Evolutionary conservation across 2,113 vertebrate species (phyloP), one percentile per base, ranked within the genome.

Genomic region (Podilymbus podiceps): DNA sequence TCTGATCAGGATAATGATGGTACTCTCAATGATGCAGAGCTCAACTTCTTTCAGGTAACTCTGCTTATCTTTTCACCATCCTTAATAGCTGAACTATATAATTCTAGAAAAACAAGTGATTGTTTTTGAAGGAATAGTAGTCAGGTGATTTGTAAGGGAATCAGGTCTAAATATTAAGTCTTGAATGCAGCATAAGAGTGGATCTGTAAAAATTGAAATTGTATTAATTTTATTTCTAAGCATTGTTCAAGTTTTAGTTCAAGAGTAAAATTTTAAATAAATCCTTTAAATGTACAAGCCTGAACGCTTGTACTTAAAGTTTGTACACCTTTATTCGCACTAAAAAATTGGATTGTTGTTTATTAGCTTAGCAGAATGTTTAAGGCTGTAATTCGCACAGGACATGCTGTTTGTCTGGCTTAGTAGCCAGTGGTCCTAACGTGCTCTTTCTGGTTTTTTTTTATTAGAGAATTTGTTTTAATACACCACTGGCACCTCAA

Each of bases 1-100:
- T 99, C 99, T 30, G 99, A 99, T 97, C 98, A 99, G 95, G 99
- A 99, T 98, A 99, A 99, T 28, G 99, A 99, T 47, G 99, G 99
- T 35, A 98, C 99, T 77, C 98, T 99, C n/a, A 99, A 99, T 27
- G 99, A 99, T 98, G 98, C 98, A 30, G 99, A 99, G 94, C 99
- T 99, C 85, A 99, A 99, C 97, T 99, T 99, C 97, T 99, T 99
- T 96, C 99, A 99, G 99, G 99, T 99, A 86, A 35, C 40, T 56
- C 16, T 56, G 22, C 35, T 74, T 89, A 9, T 47, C 20, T 87
- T 73, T 88, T 47, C 28, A 23, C 38, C 13, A 2, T 60, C 25
- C 12, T 59, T 71, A 25, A 33, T 79, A 77, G 31, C 31, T 88
- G 21, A 75, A 53, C 24, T 83, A 0, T 52, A 1, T 49, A 63